Base-by-base conservation (phyloP, 2,797 vertebrate species). In the Tragopan temminckii region DNA sequence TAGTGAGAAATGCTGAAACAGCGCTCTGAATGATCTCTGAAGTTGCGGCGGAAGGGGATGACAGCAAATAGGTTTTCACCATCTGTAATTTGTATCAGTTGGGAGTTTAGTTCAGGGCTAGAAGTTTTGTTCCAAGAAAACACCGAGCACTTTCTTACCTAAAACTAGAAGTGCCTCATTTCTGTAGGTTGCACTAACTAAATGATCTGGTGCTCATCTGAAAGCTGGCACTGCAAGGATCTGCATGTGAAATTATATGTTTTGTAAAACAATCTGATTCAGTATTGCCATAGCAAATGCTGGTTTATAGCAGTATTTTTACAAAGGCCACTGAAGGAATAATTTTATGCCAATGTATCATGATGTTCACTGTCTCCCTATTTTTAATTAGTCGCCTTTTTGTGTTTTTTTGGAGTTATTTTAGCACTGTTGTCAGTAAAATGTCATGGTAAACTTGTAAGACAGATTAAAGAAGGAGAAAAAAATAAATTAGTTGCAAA, bases 381-480 rank as follows among this genome's bases (percentile, higher is more conserved):
- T 91, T 97, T 95, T 91, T 97, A 97, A 96, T 97, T 97, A 96
- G 89, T 33, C 82, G 69, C 35, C 59, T 90, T 97, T 95, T 95
- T 93, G 81, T 81, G 15, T 91, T 92, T 80, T 80, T 84, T 57
- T 20, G 27, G 66, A 95, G 85, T 94, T 95, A 88, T 86, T 95
- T 93, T 89, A 93, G 94, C 12, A 3, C 93, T 93, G 89, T 95
- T 95, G 95, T 97, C 95, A 95, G 90, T 96, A 94, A 95, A 93
- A 95, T 97, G 95, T 97, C 94, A 96, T 95, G 95, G 96, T 96
- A 83, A 95, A 97, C 93, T 95, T 95, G 92, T 89, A 96, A 96
- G 80, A 93, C 89, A 95, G 93, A 97, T 97, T 96, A 63, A 80
- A 95, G 95, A 94, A 85, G 52, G 72, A 81, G 80, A 23, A 94